Evolutionary conservation across 2,888 invertebrate species (phyloP).

Genomic region (Mycalesis mineus): DNA sequence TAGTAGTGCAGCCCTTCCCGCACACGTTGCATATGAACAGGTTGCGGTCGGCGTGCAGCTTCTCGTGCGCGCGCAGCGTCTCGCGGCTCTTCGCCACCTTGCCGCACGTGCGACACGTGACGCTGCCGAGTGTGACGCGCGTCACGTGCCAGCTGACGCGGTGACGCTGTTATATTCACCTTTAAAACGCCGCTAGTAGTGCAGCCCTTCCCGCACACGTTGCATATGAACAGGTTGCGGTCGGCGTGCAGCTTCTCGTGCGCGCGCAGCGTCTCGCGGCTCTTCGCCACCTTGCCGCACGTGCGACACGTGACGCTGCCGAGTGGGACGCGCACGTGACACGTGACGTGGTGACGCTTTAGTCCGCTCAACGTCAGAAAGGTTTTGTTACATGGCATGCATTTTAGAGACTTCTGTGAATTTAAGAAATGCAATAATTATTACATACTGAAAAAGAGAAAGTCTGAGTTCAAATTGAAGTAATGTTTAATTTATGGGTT

Average conservation of each 20-base stretch:
- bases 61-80: constrained; percentile 53
- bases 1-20: constrained; percentile 54
- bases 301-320: constrained; percentile 49
- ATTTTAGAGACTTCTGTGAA: constrained; percentile 39
- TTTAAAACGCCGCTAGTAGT: constrained; percentile 48
- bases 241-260: constrained; percentile 54
- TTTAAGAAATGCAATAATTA: no score
- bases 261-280: constrained; percentile 48
- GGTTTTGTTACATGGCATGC: constrained; percentile 55
- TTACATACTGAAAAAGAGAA: no score
- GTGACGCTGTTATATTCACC: constrained; percentile 32
- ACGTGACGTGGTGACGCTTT: constrained; percentile 52
- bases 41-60: constrained; percentile 47
- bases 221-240: constrained; percentile 51
- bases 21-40: constrained; percentile 61
- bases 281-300: constrained; percentile 63
- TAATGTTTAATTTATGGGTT: no score
- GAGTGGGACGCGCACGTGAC: constrained; percentile 49
- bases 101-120: no score
- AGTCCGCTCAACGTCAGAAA: constrained; percentile 61
- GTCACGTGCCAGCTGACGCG: no score
- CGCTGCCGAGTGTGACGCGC: no score
- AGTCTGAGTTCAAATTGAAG: no score
- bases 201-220: constrained; percentile 63
- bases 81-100: constrained; percentile 29